Evolutionary conservation across 2,888 invertebrate species (phyloP).

Genomic region (Periphyllus acericola): DNA sequence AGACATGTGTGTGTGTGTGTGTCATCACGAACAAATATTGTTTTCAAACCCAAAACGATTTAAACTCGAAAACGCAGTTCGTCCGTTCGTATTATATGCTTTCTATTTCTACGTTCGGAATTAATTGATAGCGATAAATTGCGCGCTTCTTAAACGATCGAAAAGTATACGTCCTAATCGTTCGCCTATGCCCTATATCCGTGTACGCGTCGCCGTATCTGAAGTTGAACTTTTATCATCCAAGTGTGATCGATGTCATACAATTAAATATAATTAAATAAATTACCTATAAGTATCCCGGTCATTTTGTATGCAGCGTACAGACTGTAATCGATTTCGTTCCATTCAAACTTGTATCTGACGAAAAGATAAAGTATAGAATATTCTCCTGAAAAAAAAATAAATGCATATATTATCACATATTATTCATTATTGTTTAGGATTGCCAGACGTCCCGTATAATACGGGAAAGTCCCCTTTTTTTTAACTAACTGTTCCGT

Average conservation of each 20-base stretch:
- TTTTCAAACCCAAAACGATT: constrained; percentile 17
- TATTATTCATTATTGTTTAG: too few species aligned
- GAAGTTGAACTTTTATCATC: background rate
- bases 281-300: constrained; percentile 62
- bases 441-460: too few species aligned
- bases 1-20: background rate
- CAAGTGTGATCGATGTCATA: background rate
- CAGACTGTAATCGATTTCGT: constrained; percentile 63
- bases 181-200: background rate
- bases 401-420: background rate
- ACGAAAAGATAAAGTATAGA: constrained; percentile 63
- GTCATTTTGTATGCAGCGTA: constrained; percentile 63
- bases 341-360: constrained; percentile 63
- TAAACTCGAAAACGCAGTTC: background rate
- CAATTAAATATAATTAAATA: background rate
- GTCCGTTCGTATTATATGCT: background rate
- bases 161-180: background rate
- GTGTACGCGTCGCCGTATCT: background rate
- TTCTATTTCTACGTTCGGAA: constrained; percentile 1
- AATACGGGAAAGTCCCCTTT: too few species aligned
- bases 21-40: constrained; percentile 37
- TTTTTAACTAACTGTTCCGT: too few species aligned
- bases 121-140: constrained; percentile 14
- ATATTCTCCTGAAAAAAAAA: constrained; percentile 63
- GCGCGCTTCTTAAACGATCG: background rate